Evolutionary conservation across 2,797 vertebrate species (phyloP), one percentile per base, ranked within the genome.

Genomic region (Tangara arthus): DNA sequence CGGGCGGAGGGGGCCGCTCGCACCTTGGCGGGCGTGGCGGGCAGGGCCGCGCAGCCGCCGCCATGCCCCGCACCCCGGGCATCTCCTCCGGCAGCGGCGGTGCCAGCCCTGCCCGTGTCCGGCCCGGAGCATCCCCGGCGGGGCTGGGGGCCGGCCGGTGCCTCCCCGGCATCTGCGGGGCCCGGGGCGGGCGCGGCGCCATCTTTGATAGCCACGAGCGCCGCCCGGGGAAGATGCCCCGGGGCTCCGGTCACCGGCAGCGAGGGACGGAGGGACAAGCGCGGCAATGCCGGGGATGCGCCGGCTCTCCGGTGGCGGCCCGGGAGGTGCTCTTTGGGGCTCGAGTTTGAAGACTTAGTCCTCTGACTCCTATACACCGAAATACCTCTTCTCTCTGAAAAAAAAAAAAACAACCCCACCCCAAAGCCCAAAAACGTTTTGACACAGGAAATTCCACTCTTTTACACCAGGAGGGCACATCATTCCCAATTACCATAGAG

Each of bases 181-280:
- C 47, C 56, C 10, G 69, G 83, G 87, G 81, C 46, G 65, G 17
- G 72, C 21, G 39, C 73, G 94, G 61, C 95, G 95, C 95, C 95
- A 95, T 96, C 92, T 96, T 96, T 91, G 93, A 44, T 64, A 80
- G 77, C 81, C 34, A 52, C 39, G 30, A 24, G 68, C 60, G 59
- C 41, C 59, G 49, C 41, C 24, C 41, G 16, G 17, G 39, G 18
- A 18, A 24, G 63, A 6, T 2, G 5, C 21, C 6, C 17, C 44
- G 44, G 26, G 42, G 42, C 52, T 18, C 20, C 35, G 34, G 41
- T 3, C 49, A 28, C 28, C 30, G 27, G 30, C 8, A n/a, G 15
- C 12, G 5, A 7, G 3, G 10, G 3, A 17, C 7, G 2, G 13
- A 3, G 32, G 8, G 8, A 12, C 12, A 1, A 2, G 4, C 34